Evolutionary conservation across 2,797 vertebrate genomes (phyloP), one percentile per base, ranked within the genome.

Genomic region (Clarias pachynema): DNA sequence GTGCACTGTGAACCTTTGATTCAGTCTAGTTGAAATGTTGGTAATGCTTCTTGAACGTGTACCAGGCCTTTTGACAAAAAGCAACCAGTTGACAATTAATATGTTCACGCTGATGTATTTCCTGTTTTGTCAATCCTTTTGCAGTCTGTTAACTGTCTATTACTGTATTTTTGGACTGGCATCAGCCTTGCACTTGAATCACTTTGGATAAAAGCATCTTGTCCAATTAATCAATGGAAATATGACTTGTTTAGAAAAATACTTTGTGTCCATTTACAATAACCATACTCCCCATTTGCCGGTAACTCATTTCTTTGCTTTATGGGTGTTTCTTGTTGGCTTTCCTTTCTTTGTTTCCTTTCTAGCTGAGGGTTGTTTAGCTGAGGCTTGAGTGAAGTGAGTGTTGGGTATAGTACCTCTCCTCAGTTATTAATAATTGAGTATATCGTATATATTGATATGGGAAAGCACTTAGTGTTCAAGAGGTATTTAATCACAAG

Each of bases 401-500:
- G 81, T 84, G 70, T 69, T 40, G 72, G 14, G 53, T 70, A 80
- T 31, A 56, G 80, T 74, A 31, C 59, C 79, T 82, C 73, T 81
- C 20, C n/a, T 40, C 49, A 59, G 44, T 70, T 63, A 89, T 91
- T 84, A 90, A 91, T 91, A 89, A 88, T 89, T 87, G 70, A 90
- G 83, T 75, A 80, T 87, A 68, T 86, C 82, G 49, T 53, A 86
- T 89, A 84, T 87, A 89, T 87, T 89, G 82, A 86, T 89, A 87
- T 78, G 69, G 87, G 83, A 82, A 85, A 87, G 88, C 89, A 90
- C 90, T 91, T 89, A 90, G 87, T 87, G 83, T 83, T 89, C 73
- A 88, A 86, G 84, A 87, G 89, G 65, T 87, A 89, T 91, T 91
- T 90, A 91, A 91, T 91, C 89, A 91, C 86, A n/a, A 57, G 63